A percentile compares a stretch with the other conserved stretches of the same genome.
Conservation (phyloP, 2,113 vertebrate species). For the Propithecus coquereli region DNA sequence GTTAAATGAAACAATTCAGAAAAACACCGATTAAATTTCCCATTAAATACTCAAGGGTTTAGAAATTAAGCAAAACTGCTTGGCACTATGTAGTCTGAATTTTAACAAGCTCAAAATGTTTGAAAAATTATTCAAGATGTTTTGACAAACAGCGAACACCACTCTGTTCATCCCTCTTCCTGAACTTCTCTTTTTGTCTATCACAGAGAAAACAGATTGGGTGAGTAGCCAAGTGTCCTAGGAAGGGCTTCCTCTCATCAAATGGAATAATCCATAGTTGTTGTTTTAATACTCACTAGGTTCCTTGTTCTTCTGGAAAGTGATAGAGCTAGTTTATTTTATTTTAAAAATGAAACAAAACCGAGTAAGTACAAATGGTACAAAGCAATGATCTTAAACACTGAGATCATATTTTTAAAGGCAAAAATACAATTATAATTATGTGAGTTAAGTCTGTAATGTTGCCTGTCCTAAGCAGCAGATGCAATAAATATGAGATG, state of each 20-base stretch:
- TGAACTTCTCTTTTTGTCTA: not conserved
- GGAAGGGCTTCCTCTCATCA: not conserved
- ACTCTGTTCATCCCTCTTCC: not conserved
- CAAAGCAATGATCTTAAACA: not conserved
- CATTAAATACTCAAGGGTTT: slow-evolving; percentile 75
- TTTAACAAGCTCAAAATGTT: slow-evolving; percentile 70
- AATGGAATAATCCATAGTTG: not conserved
- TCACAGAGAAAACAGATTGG: not conserved
- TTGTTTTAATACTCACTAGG: not conserved
- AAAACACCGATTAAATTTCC: slow-evolving; percentile 76
- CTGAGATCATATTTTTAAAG: slow-evolving; percentile 2
- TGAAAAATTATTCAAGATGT: slow-evolving; percentile 73
- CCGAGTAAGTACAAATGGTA: not conserved
- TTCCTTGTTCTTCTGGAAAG: not conserved
- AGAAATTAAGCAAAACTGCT: slow-evolving; percentile 74
- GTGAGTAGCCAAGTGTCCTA: not conserved
- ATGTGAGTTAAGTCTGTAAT: not conserved
- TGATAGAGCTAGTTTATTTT: not conserved
- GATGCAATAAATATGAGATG: not conserved
- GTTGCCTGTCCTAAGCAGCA: not conserved
- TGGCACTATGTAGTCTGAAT: slow-evolving; percentile 67
- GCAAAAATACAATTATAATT: not conserved
- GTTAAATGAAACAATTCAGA: slow-evolving; percentile 72
- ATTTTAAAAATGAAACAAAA: slow-evolving; percentile 29
- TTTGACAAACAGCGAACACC: slow-evolving; percentile 63